Evolutionary conservation across 2,888 invertebrate genomes (phyloP), one percentile per base, ranked within the genome.

Genomic region (Uloborus plumipes): DNA sequence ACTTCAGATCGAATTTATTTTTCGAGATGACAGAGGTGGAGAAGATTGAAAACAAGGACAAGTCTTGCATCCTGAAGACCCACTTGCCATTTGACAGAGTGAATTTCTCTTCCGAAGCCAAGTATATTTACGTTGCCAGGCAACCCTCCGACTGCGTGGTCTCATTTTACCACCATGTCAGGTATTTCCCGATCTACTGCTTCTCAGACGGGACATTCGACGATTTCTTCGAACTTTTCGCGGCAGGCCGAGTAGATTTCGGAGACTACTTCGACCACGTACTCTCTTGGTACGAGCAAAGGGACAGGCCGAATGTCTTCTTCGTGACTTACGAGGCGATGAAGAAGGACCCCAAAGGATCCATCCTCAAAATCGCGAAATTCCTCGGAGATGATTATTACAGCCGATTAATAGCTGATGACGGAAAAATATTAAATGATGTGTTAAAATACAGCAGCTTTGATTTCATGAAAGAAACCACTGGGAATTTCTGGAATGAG

Each of bases 91-190:
- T 83, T 65, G 65, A 84, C 20, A 55, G 84, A n/a, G 51, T 85
- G 26, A 85, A 83, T 13, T 76, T 79, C 20, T 79, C 76, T 26
- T n/a, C 61, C 11, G 61, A 84, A 18, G 84, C 85, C 1, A 85
- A 84, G 22, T 85, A 85, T 72, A 88, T 90, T 51, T 90, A 90
- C 84, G 88, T 90, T 22, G 88, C 88, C 9, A 88, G 90, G 66
- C 89, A 90, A 83, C 90, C 90, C 0, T 89, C 89, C 84, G 90
- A 90, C 86, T 88, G 88, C 11, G 87, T 87, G 0, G 89, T 90
- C 4, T 90, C 90, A 0, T 89, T 87, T 76, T 90, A 87, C 85
- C 88, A 89, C 85, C 89, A 89, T 49, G 67, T 71, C 11, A 78
- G 71, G 14, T 62, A 61, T 16, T 78, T 82, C 9, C 64, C 69